Conservation (phyloP, 2,888 invertebrate genomes). For the Xestia ashworthii region DNA sequence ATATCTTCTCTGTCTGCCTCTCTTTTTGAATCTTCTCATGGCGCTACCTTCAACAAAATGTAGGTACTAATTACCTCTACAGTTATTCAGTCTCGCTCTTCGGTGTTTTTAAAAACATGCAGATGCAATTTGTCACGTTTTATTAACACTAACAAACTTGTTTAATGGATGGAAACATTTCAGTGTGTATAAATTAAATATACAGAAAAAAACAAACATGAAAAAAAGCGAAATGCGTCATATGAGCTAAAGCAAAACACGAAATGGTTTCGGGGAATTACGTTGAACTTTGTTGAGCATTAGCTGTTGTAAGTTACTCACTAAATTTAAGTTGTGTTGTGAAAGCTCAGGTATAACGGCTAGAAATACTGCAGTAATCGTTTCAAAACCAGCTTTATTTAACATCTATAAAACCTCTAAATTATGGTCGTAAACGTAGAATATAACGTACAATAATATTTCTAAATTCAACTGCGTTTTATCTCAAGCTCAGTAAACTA, state of each 20-base stretch:
- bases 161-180: constrained; percentile 8
- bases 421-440: constrained; percentile 7
- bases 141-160: neutral
- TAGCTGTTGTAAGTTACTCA: constrained; percentile 5
- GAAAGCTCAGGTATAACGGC: constrained; percentile 14
- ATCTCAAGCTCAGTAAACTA: constrained; percentile 13
- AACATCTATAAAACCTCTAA: neutral
- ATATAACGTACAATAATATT: neutral
- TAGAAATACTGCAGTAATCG: constrained; percentile 17
- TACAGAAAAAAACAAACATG: constrained; percentile 5
- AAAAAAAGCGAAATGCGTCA: constrained; percentile 33
- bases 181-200: neutral
- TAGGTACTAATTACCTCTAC: neutral
- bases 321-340: constrained; percentile 11
- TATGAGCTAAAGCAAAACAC: neutral
- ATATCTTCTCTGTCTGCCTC: neutral
- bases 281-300: constrained; percentile 2
- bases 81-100: neutral
- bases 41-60: neutral
- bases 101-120: neutral
- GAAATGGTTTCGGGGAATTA: constrained; percentile 41
- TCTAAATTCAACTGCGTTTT: neutral
- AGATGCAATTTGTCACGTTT: neutral
- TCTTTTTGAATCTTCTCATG: neutral
- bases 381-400: constrained; percentile 12